Conservation (phyloP, 1,140 invertebrate genomes). For the Drosophila sechellia region DNA sequence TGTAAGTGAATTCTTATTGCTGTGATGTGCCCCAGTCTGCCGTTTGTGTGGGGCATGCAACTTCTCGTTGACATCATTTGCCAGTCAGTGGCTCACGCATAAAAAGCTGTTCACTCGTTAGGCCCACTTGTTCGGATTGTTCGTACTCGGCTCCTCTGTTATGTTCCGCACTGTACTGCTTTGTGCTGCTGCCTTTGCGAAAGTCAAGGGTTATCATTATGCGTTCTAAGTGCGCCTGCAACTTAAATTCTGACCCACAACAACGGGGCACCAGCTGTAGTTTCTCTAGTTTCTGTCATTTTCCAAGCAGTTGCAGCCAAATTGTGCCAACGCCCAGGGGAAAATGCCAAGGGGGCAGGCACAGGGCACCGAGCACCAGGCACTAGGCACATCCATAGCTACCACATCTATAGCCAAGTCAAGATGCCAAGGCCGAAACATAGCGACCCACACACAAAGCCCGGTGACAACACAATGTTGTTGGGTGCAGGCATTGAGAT, state of each 20-base stretch:
- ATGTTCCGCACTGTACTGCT: conserved; percentile 24
- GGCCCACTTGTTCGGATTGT: conserved; percentile 64
- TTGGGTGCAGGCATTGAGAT: conserved; percentile 64
- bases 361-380: not conserved
- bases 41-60: conserved; percentile 48
- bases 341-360: conserved; percentile 25
- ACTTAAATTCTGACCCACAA: conserved; percentile 60
- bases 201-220: conserved; percentile 77
- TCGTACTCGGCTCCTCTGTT: conserved; percentile 23
- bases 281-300: conserved; percentile 57
- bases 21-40: conserved; percentile 16
- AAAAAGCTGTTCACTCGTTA: conserved; percentile 73
- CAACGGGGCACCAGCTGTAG: conserved; percentile 49
- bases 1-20: conserved; percentile 20
- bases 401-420: conserved; percentile 45
- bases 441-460: conserved; percentile 28
- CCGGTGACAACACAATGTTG: conserved; percentile 70
- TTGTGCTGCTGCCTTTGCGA: conserved; percentile 53
- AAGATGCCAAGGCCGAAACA: conserved; percentile 58
- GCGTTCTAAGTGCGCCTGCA: conserved; percentile 48
- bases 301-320: conserved; percentile 74
- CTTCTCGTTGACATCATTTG: conserved; percentile 77
- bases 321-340: conserved; percentile 59
- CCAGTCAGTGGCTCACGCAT: conserved; percentile 68
- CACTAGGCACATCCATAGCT: conserved; percentile 6